A percentile compares a stretch with the other conserved stretches of the same genome.
Evolutionary conservation across 1,140 invertebrate genomes (phyloP).

Genomic region (Lepidurus apus): DNA sequence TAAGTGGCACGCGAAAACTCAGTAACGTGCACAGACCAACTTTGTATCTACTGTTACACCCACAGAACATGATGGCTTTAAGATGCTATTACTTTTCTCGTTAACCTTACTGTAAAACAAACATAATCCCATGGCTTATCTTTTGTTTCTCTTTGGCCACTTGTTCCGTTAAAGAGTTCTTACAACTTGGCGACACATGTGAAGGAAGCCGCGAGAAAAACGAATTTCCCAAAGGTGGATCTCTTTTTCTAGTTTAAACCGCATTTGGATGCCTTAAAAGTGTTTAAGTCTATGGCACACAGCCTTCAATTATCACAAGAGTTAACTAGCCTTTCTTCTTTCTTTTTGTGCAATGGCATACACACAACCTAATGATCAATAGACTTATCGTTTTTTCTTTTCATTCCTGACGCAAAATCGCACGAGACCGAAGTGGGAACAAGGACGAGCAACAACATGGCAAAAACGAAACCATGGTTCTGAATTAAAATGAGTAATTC

Average conservation of each 20-base stretch:
- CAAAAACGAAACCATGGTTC: neutral
- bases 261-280: too few species aligned
- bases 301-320: slow-evolving; percentile 5
- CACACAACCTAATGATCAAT: neutral
- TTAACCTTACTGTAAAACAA: too few species aligned
- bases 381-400: neutral
- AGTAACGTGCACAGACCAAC: neutral
- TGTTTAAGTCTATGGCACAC: neutral
- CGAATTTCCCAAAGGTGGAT: too few species aligned
- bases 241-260: too few species aligned
- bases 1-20: neutral
- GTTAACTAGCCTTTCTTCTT: neutral
- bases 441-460: neutral
- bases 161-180: too few species aligned
- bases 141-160: too few species aligned
- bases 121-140: too few species aligned
- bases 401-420: neutral
- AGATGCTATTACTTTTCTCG: too few species aligned
- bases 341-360: slow-evolving; percentile 14
- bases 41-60: neutral
- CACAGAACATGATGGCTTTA: too few species aligned
- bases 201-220: too few species aligned
- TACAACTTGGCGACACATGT: too few species aligned
- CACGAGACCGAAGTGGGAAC: slow-evolving; percentile 12
- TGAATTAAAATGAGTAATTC: neutral